Base-by-base conservation (phyloP, 64 coral and sea anemone genomes). In the Porites australiensis region DNA sequence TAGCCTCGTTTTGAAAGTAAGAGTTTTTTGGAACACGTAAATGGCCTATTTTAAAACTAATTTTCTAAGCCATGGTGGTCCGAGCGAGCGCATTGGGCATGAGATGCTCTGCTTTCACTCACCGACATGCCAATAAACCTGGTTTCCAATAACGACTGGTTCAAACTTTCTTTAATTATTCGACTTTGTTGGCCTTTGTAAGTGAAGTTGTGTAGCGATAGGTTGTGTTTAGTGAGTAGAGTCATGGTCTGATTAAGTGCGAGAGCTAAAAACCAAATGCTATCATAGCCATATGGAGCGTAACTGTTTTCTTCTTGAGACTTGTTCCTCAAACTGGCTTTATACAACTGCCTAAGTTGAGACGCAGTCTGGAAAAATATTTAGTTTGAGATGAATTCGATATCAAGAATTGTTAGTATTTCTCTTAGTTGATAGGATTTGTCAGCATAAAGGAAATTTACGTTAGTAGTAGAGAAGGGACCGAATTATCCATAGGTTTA, bases 241-340 rank as follows among this genome's bases (percentile, higher is more conserved):
- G 69, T 7, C 44, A 74, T 73, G 20, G 93, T 49, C n/a, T 75
- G 70, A 62, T 95, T 74, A 4, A 95, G 47, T 1, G 93, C 93
- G 7, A 66, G 61, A 2, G 93, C 93, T 5, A 90, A 55, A 4
- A 77, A 68, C 93, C 93, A 95, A 11, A 95, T 50, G 14, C 77
- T 79, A 51, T 95, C 93, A 64, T 95, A 95, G 1, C 87, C 93
- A 9, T 90, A 84, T 66, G 93, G 50, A 15, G 79, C 79, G 70
- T 84, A 90, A 4, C 54, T 58, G 47, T 95, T 95, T 58, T 52
- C 14, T 63, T 21, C 72, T 15, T 52, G 50, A 4, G 79, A 75
- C 79, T 63, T 77, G 58, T 79, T 90, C 23, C 46, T 43, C 44
- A 57, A 27, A 10, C 79, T 74, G 5, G 19, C 14, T 53, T 76